These are phyloP conservation scores for Pachliopta kotzebuea DNA, from an alignment of 2,888 invertebrate genomes.

Conservation along the genomic window DNA sequence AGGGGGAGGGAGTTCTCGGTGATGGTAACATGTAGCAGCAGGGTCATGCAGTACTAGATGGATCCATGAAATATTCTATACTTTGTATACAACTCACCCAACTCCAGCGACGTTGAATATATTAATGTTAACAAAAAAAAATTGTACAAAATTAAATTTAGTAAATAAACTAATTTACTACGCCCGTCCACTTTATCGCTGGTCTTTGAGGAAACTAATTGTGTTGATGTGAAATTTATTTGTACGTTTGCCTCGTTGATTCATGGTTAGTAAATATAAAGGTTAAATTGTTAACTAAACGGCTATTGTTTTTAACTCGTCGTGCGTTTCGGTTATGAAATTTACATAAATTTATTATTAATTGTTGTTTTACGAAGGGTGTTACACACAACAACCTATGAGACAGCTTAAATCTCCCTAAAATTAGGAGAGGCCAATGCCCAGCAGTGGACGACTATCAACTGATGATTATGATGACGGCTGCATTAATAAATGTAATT, in stretches of 20 bases:
- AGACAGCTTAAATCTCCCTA: too few species aligned
- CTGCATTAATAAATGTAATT: too few species aligned
- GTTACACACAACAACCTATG: too few species aligned
- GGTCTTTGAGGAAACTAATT: conserved; percentile 47
- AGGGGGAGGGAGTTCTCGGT: background rate
- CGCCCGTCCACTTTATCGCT: conserved; percentile 34
- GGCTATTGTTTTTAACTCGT: conserved; percentile 36
- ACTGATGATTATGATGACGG: too few species aligned
- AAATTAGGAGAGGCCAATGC: too few species aligned
- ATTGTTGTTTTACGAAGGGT: too few species aligned
- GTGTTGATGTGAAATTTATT: conserved; percentile 39
- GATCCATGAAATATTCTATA: conserved; percentile 10
- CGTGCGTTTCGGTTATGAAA: conserved; percentile 25
- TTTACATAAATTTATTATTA: background rate
- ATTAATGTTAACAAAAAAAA: conserved; percentile 14
- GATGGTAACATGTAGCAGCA: conserved; percentile 1
- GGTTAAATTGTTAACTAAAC: conserved; percentile 51
- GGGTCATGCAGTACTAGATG: conserved; percentile 22
- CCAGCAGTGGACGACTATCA: too few species aligned
- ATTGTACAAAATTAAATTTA: conserved; percentile 22
- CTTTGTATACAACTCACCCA: conserved; percentile 20
- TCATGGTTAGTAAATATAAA: conserved; percentile 49
- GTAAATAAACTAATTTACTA: conserved; percentile 10
- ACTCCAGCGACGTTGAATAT: conserved; percentile 14
- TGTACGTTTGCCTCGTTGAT: conserved; percentile 44